Base-by-base conservation (phyloP, 2,888 invertebrate species). In the Andrena minutula region DNA sequence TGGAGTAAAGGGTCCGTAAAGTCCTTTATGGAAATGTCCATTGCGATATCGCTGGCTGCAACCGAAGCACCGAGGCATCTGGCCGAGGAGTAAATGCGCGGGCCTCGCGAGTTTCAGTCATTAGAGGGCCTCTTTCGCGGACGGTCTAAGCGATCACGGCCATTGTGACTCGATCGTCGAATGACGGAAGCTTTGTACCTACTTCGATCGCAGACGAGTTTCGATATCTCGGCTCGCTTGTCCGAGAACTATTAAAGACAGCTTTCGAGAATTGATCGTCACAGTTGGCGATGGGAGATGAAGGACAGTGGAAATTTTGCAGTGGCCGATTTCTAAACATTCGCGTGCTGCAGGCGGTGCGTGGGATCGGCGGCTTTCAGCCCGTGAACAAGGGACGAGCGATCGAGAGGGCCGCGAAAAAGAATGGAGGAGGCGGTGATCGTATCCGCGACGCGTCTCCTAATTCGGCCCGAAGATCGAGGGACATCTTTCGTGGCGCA, bases 1-100 rank as follows among this genome's bases (percentile, higher is more conserved):
- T 88, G 76, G 86, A 86, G 86, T 60, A 83, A 88, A 88, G 86
- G 86, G 83, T 75, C 65, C 66, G 86, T 71, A 75, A 79, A 82
- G 76, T 87, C 88, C 82, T 87, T 87, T 82, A 86, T 78, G 86
- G 79, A 75, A 84, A 75, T 84, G 76, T 71, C 49, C 79, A 47
- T 68, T 8, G 75, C 72, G 61, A 87, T 83, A 85, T 84, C 74
- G 68, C 86, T 78, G 65, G 65, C 76, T 16, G 23, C 47, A 64
- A 70, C 49, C 60, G n/a, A 72, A 60, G 41, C 28, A 20, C 65
- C 2, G 60, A 16, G 41, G 70, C 74, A 58, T 71, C 71, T 75
- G 70, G 32, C 56, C 20, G 60, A 23, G n/a, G 66, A n/a, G 73
- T 47, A 76, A 79, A 75, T 47, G 58, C 41, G 75, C 41, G 72